phyloP scores from a whole-genome alignment of 2,113 vertebrate species.

The Misgurnus mizolepis region DNA sequence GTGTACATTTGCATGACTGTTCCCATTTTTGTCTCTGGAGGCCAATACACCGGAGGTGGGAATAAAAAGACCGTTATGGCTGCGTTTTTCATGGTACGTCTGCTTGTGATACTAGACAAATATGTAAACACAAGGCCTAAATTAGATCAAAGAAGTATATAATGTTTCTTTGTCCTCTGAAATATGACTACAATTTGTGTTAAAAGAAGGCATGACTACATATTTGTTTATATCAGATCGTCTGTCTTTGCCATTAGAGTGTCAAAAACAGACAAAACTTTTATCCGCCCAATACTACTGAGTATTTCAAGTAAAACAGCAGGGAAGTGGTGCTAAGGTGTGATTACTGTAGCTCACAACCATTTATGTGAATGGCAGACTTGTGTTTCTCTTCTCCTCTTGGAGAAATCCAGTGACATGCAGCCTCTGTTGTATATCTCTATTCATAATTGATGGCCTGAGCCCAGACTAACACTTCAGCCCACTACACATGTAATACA shows the following conservation, averaged over 20 bases:
- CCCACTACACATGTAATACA: constrained; percentile 86
- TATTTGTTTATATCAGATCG: background rate
- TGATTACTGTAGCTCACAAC: constrained; percentile 34
- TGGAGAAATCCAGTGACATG: constrained; percentile 80
- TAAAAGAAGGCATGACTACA: background rate
- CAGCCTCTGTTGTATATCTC: constrained; percentile 84
- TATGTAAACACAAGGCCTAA: constrained; percentile 26
- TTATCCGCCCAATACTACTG: background rate
- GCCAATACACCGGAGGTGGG: constrained; percentile 70
- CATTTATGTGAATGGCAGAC: constrained; percentile 79
- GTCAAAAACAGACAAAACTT: background rate
- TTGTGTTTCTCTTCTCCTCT: constrained; percentile 80
- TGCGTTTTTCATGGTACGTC: constrained; percentile 69
- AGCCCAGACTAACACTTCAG: constrained; percentile 80
- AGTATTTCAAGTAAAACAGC: background rate
- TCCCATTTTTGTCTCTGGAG: constrained; percentile 75
- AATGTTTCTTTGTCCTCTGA: background rate
- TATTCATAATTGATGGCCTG: constrained; percentile 95
- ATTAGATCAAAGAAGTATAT: constrained; percentile 28
- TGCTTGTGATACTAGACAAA: constrained; percentile 9
- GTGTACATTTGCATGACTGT: constrained; percentile 76
- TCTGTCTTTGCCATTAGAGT: background rate
- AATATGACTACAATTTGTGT: background rate
- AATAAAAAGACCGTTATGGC: constrained; percentile 69
- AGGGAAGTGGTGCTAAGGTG: background rate